Percentiles rank a stretch among this genome's conserved stretches.
Evolutionary conservation across 2,113 vertebrate genomes (phyloP).

Genomic region (Apodemus sylvaticus): DNA sequence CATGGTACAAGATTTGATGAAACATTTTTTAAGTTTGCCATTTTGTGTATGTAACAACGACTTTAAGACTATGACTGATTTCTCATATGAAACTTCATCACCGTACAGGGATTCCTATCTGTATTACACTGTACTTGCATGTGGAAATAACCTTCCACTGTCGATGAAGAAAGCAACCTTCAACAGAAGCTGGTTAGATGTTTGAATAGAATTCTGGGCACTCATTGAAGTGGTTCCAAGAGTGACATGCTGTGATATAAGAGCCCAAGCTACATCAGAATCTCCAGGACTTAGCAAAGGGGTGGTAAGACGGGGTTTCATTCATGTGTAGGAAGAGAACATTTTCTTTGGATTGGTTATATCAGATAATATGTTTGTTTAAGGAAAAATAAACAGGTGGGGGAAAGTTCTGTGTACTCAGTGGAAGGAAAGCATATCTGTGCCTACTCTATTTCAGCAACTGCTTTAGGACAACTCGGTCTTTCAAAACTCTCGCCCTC

Average conservation of each 20-base stretch:
- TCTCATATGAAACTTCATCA: conserved; percentile 31
- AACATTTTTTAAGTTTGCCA: conserved; percentile 11
- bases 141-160: conserved; percentile 52
- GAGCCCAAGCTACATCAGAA: conserved; percentile 61
- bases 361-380: conserved; percentile 78
- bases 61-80: neutral
- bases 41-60: neutral
- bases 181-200: conserved; percentile 71
- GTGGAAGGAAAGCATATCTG: conserved; percentile 79
- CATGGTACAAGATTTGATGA: neutral
- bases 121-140: conserved; percentile 40
- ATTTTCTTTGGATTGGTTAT: conserved; percentile 80
- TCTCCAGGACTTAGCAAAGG: conserved; percentile 53
- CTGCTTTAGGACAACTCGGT: conserved; percentile 79
- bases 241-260: conserved; percentile 66
- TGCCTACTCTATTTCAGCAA: conserved; percentile 77
- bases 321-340: conserved; percentile 69
- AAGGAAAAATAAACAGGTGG: conserved; percentile 82
- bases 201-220: conserved; percentile 60
- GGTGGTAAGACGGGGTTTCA: conserved; percentile 65
- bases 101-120: neutral
- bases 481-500: conserved; percentile 79
- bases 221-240: conserved; percentile 62
- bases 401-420: conserved; percentile 78
- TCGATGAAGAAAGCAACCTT: conserved; percentile 53